phyloP scores from a whole-genome alignment of 2,113 vertebrate species.

The Progne subis region DNA sequence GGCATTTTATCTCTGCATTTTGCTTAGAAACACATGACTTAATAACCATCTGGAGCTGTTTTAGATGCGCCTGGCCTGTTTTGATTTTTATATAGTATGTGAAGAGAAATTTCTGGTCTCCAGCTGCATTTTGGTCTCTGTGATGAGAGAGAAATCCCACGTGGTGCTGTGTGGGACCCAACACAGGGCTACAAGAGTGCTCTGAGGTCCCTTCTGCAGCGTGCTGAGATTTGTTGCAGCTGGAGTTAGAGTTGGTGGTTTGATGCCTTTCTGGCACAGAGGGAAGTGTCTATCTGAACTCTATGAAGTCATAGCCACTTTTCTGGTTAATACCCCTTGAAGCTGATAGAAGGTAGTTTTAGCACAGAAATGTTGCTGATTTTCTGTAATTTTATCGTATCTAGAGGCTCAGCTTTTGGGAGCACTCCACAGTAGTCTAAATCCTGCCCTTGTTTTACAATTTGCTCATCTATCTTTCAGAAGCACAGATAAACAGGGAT shows the following conservation, averaged over 20 bases:
- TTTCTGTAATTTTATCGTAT: neutral
- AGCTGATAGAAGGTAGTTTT: neutral
- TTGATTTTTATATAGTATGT: neutral
- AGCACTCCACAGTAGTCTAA: neutral
- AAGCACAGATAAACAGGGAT: neutral
- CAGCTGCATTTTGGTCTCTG: neutral
- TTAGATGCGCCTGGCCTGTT: neutral
- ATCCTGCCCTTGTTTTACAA: accelerated
- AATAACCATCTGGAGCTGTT: neutral
- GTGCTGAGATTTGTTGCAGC: neutral
- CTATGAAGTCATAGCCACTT: neutral
- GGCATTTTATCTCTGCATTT: neutral
- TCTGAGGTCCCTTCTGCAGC: neutral
- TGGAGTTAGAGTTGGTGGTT: neutral
- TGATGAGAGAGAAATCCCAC: no score
- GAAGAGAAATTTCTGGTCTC: neutral
- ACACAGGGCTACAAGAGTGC: accelerated
- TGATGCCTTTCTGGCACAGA: neutral
- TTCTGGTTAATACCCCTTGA: neutral
- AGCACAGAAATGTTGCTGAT: neutral
- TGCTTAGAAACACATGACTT: neutral
- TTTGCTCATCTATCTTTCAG: neutral
- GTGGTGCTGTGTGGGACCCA: neutral
- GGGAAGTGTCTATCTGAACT: neutral
- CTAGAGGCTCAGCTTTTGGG: neutral